phyloP scores from a whole-genome alignment of 2,113 vertebrate genomes.

The Cacatua alba region DNA sequence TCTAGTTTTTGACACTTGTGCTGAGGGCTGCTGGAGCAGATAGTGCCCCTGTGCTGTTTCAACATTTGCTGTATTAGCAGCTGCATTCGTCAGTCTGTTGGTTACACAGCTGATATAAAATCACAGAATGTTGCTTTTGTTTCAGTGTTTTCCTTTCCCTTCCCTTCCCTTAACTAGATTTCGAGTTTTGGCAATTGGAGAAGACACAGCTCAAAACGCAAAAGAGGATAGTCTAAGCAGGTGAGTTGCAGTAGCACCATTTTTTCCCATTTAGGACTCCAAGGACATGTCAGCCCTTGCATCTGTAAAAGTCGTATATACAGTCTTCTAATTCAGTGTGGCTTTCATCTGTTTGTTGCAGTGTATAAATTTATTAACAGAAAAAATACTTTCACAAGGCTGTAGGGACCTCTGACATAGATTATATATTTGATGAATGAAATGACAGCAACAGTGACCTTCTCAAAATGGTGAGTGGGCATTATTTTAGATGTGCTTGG shows the following conservation, averaged over 20 bases:
- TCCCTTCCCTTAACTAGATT: conserved; percentile 75
- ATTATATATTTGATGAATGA: neutral
- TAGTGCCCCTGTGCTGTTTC: neutral
- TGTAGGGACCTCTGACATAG: neutral
- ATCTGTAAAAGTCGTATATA: neutral
- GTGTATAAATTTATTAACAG: neutral
- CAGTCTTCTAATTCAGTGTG: neutral
- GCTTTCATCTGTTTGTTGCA: neutral
- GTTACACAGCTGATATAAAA: neutral
- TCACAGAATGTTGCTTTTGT: neutral
- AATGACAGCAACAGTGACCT: neutral
- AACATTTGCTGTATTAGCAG: neutral
- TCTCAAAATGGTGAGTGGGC: neutral
- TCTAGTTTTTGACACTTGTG: neutral
- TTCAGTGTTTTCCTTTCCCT: neutral
- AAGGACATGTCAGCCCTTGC: neutral
- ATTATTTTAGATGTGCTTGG: neutral
- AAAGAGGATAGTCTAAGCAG: conserved; percentile 74
- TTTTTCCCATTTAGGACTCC: neutral
- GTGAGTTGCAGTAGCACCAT: neutral
- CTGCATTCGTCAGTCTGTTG: neutral
- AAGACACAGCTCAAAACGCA: conserved; percentile 53
- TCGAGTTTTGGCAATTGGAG: conserved; percentile 84
- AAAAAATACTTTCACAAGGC: neutral
- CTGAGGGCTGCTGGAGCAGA: neutral